Evolutionary conservation across 1,140 invertebrate genomes (phyloP), one percentile per base, ranked within the genome.

Genomic region (Brachionus calyciflorus): DNA sequence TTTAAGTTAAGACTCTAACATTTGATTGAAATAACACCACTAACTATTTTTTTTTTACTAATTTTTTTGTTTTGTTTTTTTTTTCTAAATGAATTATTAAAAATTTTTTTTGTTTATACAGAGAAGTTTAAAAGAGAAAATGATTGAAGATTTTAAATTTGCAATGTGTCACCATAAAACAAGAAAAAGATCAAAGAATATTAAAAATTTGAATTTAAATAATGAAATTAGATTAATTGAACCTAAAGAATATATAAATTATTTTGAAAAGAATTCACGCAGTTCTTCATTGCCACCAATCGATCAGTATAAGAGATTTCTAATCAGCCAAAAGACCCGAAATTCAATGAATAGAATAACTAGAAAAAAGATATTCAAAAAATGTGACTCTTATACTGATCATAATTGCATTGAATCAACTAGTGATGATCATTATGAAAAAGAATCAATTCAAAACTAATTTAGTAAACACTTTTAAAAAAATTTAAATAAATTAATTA

Each of bases 81-180:
- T 49, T 49, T 49, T 17, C 24, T 21, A 21, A 17, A 21, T 17
- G 24, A 21, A 33, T n/a, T n/a, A 26, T 30, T 37, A 30, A 12
- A 60, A 30, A 3, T 33, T 33, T 60, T 60, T 60, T 60, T 14
- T 33, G 28, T 60, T 30, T 60, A 33, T 60, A 33, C 12, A 70
- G 65, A 44, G 65, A 48, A 30, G 24, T 28, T 51, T 70, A 28
- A 70, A 37, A 70, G 65, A 70, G 4, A 70, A 30, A 46, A 70
- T 70, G 40, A n/a, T 48, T 14, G 28, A 51, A 3, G 65, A 70
- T 46, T 70, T 70, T 17, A 70, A 70, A 70, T 70, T 70, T 19
- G 65, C 65, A 70, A 70, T 70, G 41, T 70, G 65, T 51, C 41
- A 70, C 46, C 55, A 60, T 33, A 60, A 60, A 48, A 51, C 48